These are phyloP conservation scores for Heliconius melpomene DNA, from an alignment of 1,140 invertebrate species.

Conservation along the genomic window DNA sequence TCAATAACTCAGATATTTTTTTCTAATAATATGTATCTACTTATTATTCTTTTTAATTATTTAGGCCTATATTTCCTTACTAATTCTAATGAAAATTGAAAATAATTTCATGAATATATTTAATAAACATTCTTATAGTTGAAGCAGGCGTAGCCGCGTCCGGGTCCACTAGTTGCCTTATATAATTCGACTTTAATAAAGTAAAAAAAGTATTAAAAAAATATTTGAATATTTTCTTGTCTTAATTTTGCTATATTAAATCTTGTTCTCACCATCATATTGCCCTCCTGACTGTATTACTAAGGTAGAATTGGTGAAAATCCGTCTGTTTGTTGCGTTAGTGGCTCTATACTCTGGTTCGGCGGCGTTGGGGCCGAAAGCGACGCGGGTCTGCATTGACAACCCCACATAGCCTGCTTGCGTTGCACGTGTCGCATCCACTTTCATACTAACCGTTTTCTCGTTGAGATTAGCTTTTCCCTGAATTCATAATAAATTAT, in stretches of 20 bases:
- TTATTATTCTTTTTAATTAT: too few relatives aligned
- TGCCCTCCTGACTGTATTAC: constrained; percentile 89
- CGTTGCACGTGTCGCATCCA: constrained; percentile 86
- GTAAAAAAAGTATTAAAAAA: too few relatives aligned
- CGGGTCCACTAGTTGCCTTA: too few relatives aligned
- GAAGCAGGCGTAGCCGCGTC: too few relatives aligned
- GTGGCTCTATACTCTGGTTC: constrained; percentile 94
- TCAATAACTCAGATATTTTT: too few relatives aligned
- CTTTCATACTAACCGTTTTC: constrained; percentile 84
- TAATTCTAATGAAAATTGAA: too few relatives aligned
- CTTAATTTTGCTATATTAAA: neutral
- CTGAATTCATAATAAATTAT: constrained; percentile 37
- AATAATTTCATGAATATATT: too few relatives aligned
- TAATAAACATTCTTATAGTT: too few relatives aligned
- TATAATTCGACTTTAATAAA: too few relatives aligned
- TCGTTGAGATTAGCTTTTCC: constrained; percentile 84
- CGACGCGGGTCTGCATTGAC: constrained; percentile 94
- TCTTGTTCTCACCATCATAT: constrained; percentile 81
- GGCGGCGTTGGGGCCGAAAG: constrained; percentile 93
- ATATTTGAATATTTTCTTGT: too few relatives aligned
- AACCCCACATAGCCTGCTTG: constrained; percentile 87
- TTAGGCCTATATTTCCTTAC: too few relatives aligned
- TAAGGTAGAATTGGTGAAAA: constrained; percentile 86
- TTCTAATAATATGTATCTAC: too few relatives aligned
- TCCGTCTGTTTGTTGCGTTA: constrained; percentile 86